Conservation (phyloP, 2,113 vertebrate species). For the Phylloscopus trochilus region DNA sequence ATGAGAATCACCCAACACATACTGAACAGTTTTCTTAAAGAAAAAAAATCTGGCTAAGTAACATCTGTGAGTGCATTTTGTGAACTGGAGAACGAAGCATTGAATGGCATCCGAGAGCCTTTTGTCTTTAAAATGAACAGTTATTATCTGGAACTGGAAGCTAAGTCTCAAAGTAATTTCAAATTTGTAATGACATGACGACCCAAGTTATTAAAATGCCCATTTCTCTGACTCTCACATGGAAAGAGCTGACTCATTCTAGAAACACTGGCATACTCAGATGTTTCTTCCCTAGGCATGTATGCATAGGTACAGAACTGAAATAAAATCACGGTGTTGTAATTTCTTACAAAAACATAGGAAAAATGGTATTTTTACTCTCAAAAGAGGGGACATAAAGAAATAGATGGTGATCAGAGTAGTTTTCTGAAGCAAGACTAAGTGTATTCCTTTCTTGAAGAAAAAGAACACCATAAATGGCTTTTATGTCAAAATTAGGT, state of each 20-base stretch:
- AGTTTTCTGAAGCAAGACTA: neutral
- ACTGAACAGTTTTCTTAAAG: neutral
- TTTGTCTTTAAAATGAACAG: neutral
- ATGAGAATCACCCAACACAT: neutral
- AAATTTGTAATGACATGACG: neutral
- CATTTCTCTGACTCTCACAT: neutral
- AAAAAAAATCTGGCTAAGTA: neutral
- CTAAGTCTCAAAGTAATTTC: neutral
- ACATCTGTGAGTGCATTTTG: neutral
- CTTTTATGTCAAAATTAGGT: neutral
- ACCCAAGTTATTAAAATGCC: neutral
- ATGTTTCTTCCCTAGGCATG: neutral
- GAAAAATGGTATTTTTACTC: neutral
- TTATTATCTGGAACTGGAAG: neutral
- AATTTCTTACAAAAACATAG: neutral
- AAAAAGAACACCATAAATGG: neutral
- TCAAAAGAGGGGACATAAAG: neutral
- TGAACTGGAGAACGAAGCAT: neutral
- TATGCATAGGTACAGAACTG: neutral
- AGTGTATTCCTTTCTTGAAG: neutral
- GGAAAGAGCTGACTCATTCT: neutral
- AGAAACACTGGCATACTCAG: neutral
- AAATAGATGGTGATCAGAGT: fast-evolving
- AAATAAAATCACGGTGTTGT: neutral
- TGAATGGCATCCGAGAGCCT: neutral